phyloP scores from a whole-genome alignment of 2,888 invertebrate species.

The Litoditis marina region DNA sequence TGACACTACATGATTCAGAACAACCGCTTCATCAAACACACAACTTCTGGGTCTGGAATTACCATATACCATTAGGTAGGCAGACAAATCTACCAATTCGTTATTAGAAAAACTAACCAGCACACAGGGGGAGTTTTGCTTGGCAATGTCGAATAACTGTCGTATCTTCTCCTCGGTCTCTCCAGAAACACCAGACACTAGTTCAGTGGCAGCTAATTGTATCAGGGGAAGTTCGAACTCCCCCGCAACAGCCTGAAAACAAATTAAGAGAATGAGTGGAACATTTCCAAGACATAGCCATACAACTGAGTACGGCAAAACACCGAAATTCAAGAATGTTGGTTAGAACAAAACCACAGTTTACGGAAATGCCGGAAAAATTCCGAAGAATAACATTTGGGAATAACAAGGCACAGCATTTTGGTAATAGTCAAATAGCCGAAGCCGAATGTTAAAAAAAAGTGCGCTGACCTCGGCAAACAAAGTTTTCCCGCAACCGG shows the following conservation, averaged over 20 bases:
- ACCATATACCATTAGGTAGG: no score
- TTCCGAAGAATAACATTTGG: no score
- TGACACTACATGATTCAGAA: no score
- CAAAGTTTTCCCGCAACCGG: constrained; percentile 78
- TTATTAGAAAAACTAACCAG: constrained; percentile 27
- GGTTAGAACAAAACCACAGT: no score
- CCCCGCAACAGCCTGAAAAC: constrained; percentile 53
- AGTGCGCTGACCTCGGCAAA: constrained; percentile 34
- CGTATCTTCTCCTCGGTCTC: constrained; percentile 90
- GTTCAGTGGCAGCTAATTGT: constrained; percentile 83
- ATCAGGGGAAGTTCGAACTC: constrained; percentile 79
- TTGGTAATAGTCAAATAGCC: no score
- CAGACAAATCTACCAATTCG: constrained; percentile 1
- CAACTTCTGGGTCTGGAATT: no score
- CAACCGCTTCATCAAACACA: no score
- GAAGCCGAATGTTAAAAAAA: background rate
- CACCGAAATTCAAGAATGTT: no score
- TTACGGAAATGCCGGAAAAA: no score
- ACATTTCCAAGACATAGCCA: no score
- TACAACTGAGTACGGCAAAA: no score
- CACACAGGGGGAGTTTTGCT: constrained; percentile 48
- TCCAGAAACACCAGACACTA: constrained; percentile 90
- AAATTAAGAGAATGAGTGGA: background rate
- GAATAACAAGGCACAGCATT: no score
- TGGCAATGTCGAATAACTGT: constrained; percentile 82